Evolutionary conservation across 23 tunicate species (phyloP).

Genomic region (Clavelina lepadiformis): DNA sequence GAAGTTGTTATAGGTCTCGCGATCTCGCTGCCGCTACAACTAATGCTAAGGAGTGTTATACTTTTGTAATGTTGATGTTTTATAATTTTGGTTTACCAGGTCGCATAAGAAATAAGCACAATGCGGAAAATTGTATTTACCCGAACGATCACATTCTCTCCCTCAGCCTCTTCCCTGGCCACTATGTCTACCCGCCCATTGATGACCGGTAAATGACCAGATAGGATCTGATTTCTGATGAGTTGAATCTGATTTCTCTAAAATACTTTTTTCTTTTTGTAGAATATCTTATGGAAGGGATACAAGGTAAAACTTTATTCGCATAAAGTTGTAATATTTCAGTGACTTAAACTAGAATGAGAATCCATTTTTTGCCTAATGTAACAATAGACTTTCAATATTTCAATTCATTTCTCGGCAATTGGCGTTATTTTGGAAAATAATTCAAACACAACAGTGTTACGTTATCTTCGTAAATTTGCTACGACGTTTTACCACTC

Average conservation of each 20-base stretch:
- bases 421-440: no score
- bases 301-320: conserved; percentile 50
- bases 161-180: conserved; percentile 75
- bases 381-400: no score
- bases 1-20: conserved; percentile 77
- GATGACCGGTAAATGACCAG: conserved; percentile 47
- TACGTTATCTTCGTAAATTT: no score
- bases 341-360: no score
- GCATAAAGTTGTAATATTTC: no score
- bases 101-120: conserved; percentile 45
- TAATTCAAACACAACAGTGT: no score
- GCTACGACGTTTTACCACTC: background rate
- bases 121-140: conserved; percentile 30
- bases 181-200: conserved; percentile 59
- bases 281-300: conserved; percentile 81
- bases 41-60: no score
- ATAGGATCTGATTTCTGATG: background rate
- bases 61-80: no score
- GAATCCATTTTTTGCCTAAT: no score
- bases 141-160: conserved; percentile 46
- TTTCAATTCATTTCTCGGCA: no score
- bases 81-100: conserved; percentile 25
- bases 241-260: background rate
- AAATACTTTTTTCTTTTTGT: background rate
- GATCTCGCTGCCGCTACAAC: background rate